phyloP scores from a whole-genome alignment of 2,888 invertebrate genomes.

The Cetonia aurata region DNA sequence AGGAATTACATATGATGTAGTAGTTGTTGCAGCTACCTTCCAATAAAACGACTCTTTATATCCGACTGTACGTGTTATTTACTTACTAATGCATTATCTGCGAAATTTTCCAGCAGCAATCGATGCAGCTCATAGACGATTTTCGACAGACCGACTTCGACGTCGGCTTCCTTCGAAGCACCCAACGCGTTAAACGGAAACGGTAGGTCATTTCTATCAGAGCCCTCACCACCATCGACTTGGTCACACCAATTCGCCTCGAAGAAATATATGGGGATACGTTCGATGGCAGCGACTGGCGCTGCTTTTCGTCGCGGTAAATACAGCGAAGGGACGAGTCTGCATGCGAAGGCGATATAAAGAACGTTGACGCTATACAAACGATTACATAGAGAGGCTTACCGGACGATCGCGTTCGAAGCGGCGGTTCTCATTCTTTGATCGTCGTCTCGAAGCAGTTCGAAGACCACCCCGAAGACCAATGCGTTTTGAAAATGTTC shows the following conservation, averaged over 20 bases:
- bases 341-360: constrained; percentile 57
- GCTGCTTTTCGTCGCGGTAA: constrained; percentile 65
- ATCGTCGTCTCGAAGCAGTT: constrained; percentile 81
- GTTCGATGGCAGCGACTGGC: constrained; percentile 3
- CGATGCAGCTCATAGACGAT: neutral
- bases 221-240: neutral
- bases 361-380: too few relatives aligned
- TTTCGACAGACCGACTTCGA: neutral
- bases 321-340: constrained; percentile 67
- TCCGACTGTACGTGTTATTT: too few relatives aligned
- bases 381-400: too few relatives aligned
- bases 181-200: constrained; percentile 65
- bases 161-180: neutral
- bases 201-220: constrained; percentile 68
- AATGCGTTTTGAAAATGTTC: constrained; percentile 73
- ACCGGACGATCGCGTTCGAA: constrained; percentile 76
- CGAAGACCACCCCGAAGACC: constrained; percentile 72
- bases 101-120: neutral
- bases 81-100: constrained; percentile 11
- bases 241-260: neutral
- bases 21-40: too few relatives aligned
- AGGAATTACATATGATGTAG: neutral
- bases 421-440: constrained; percentile 81
- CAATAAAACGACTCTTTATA: too few relatives aligned
- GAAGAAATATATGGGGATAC: constrained; percentile 5